Percentiles rank a stretch among this genome's conserved stretches.
phyloP scores from a whole-genome alignment of 2,888 invertebrate species.

The Lepidonotus clava region DNA sequence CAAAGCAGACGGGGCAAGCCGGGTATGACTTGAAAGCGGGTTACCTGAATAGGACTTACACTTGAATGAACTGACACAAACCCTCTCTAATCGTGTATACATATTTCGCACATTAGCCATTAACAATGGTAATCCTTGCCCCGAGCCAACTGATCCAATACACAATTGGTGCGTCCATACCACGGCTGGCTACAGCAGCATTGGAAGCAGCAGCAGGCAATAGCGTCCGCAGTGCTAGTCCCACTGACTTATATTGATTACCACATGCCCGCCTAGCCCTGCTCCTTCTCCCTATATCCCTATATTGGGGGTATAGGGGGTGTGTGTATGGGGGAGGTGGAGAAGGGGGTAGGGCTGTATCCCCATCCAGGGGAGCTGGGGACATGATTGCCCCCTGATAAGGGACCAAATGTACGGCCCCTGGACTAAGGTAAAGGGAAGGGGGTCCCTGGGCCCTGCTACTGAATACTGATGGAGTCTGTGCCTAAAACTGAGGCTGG shows the following conservation, averaged over 20 bases:
- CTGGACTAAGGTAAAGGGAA: background rate
- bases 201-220: background rate
- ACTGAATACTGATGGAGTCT: background rate
- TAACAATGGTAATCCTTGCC: too few relatives aligned
- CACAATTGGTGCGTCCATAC: too few relatives aligned
- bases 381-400: too few relatives aligned
- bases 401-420: background rate
- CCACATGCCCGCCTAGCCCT: background rate
- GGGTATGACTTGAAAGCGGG: too few relatives aligned
- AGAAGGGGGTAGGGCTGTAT: background rate
- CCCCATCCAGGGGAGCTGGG: background rate
- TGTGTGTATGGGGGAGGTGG: background rate
- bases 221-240: background rate
- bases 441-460: background rate
- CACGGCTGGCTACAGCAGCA: too few relatives aligned
- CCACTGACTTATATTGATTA: conserved; percentile 3
- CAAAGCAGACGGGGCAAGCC: too few relatives aligned
- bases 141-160: too few relatives aligned
- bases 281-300: conserved; percentile 10
- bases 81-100: too few relatives aligned
- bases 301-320: background rate
- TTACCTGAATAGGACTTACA: too few relatives aligned
- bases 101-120: too few relatives aligned
- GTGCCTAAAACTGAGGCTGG: background rate
- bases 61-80: too few relatives aligned